These are phyloP conservation scores for Neolamprologus toae DNA, from an alignment of 2,113 vertebrate genomes.

Conservation along the genomic window DNA sequence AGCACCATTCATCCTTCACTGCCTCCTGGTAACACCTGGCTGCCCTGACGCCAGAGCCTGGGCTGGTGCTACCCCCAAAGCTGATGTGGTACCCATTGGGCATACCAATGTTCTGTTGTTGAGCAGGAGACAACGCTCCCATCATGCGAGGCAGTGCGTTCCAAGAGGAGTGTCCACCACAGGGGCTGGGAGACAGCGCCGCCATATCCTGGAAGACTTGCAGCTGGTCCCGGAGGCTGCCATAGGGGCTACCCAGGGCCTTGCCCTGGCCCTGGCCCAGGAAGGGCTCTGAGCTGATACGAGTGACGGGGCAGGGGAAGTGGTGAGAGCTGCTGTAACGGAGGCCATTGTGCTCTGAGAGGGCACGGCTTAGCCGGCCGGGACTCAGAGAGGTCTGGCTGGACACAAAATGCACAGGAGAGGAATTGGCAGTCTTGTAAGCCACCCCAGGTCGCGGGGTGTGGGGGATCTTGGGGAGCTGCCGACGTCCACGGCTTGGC, in stretches of 20 bases:
- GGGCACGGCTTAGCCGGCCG: constrained; percentile 81
- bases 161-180: constrained; percentile 73
- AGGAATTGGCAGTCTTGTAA: constrained; percentile 93
- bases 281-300: constrained; percentile 87
- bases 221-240: constrained; percentile 75
- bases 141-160: constrained; percentile 72
- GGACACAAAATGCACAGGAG: constrained; percentile 81
- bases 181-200: constrained; percentile 64
- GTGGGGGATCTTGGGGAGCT: constrained; percentile 90
- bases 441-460: constrained; percentile 88
- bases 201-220: constrained; percentile 80
- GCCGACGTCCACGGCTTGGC: constrained; percentile 85
- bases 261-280: constrained; percentile 71
- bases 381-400: constrained; percentile 75
- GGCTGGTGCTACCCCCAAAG: constrained; percentile 71
- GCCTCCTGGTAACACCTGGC: constrained; percentile 81
- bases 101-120: constrained; percentile 79
- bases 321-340: constrained; percentile 71
- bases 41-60: constrained; percentile 61
- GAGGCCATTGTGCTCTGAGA: constrained; percentile 86
- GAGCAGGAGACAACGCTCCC: constrained; percentile 78
- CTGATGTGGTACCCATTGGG: constrained; percentile 88
- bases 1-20: constrained; percentile 92
- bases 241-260: constrained; percentile 46
- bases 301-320: constrained; percentile 69